Percentiles rank a stretch among this genome's conserved stretches.
These are phyloP conservation scores for Drosophila equinoxialis DNA, from an alignment of 1,140 invertebrate genomes.

Conservation along the genomic window DNA sequence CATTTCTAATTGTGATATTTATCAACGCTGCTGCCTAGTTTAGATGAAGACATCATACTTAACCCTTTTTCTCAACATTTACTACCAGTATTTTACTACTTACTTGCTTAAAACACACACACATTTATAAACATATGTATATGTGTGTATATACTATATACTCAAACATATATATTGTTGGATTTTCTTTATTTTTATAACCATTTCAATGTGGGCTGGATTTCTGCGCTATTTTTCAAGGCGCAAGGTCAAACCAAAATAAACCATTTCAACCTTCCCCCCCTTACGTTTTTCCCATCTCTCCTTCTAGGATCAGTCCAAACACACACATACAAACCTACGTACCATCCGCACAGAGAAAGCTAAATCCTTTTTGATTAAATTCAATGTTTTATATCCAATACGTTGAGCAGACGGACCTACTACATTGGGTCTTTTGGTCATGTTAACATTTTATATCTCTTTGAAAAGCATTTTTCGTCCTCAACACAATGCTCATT, in stretches of 20 bases:
- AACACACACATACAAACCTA: constrained; percentile 8
- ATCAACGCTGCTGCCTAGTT: constrained; percentile 26
- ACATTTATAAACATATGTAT: neutral
- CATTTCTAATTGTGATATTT: constrained; percentile 23
- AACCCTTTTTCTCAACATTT: constrained; percentile 6
- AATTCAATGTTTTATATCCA: constrained; percentile 82
- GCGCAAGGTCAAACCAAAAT: constrained; percentile 69
- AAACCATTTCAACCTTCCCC: constrained; percentile 51
- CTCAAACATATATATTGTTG: neutral
- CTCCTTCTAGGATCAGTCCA: neutral
- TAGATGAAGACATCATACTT: constrained; percentile 5
- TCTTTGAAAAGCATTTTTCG: constrained; percentile 79
- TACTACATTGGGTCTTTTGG: constrained; percentile 39
- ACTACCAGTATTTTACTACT: constrained; percentile 30
- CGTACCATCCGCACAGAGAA: neutral
- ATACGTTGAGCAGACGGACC: constrained; percentile 37
- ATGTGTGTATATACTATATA: neutral
- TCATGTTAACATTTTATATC: constrained; percentile 79
- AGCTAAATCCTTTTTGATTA: constrained; percentile 81
- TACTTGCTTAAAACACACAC: neutral
- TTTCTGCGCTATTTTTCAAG: constrained; percentile 69
- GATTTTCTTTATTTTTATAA: constrained; percentile 45
- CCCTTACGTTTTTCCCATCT: neutral
- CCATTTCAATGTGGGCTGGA: constrained; percentile 52
- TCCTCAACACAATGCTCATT: constrained; percentile 54